Percentiles rank a stretch among this genome's conserved stretches.
Conservation (phyloP, 2,888 invertebrate species). For the Nectonema munidae region DNA sequence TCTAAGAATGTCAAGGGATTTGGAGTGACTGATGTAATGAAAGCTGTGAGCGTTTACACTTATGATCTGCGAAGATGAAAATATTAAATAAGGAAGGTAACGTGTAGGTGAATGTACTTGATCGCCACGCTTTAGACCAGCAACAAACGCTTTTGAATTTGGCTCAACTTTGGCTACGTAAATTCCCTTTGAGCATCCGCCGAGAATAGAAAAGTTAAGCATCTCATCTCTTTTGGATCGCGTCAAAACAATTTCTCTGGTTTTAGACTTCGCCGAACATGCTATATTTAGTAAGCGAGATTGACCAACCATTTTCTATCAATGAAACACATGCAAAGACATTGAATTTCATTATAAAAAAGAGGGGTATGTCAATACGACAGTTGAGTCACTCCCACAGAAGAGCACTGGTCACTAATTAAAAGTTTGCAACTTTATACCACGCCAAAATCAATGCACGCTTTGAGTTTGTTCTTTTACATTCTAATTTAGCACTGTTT, state of each 20-base stretch:
- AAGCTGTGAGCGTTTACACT: conserved; percentile 92
- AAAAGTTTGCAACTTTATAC: too few species aligned
- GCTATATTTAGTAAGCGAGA: conserved; percentile 53
- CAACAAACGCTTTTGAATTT: conserved; percentile 66
- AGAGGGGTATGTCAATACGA: too few species aligned
- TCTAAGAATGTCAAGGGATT: conserved; percentile 61
- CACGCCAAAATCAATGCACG: too few species aligned
- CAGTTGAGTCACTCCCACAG: too few species aligned
- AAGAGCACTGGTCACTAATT: too few species aligned
- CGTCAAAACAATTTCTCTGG: conserved; percentile 57
- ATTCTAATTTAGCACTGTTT: too few species aligned
- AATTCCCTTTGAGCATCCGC: conserved; percentile 68
- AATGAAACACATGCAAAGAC: background rate
- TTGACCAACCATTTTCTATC: conserved; percentile 40
- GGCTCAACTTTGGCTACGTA: conserved; percentile 75
- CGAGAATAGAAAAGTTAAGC: conserved; percentile 61
- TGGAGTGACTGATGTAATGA: conserved; percentile 55
- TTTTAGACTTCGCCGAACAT: conserved; percentile 74
- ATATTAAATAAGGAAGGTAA: background rate
- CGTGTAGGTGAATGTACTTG: conserved; percentile 28
- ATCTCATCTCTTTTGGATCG: conserved; percentile 60
- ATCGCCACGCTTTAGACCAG: conserved; percentile 75
- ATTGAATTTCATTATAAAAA: too few species aligned
- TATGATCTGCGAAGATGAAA: conserved; percentile 31
- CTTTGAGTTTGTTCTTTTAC: too few species aligned